Evolutionary conservation across 2,797 vertebrate species (phyloP).

Genomic region (Gallinago nigripennis): DNA sequence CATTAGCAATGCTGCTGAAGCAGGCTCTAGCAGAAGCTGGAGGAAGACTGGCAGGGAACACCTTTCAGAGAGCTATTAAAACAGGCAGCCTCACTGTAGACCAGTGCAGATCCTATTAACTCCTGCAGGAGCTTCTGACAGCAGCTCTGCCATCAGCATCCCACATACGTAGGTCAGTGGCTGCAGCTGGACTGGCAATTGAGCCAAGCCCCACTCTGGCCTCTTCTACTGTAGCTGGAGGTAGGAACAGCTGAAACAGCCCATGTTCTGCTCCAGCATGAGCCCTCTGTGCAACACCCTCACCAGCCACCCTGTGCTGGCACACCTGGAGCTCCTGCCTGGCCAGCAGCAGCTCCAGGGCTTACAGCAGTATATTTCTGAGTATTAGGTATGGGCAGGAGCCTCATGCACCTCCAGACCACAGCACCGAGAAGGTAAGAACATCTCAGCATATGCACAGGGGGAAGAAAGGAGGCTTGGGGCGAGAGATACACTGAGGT

Average conservation of each 20-base stretch:
- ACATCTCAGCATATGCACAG: rapidly evolving
- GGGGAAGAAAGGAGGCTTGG: background rate
- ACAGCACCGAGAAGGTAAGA: background rate
- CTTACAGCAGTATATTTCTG: background rate
- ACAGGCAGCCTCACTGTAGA: background rate
- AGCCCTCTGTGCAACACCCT: background rate
- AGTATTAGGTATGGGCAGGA: background rate
- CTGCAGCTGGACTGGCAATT: rapidly evolving
- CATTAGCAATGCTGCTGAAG: background rate
- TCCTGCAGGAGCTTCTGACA: background rate
- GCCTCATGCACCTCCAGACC: background rate
- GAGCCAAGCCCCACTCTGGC: rapidly evolving
- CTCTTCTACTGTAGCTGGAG: background rate
- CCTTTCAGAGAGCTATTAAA: background rate
- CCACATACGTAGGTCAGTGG: background rate
- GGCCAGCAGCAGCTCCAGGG: background rate
- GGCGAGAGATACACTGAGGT: background rate
- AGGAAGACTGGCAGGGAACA: background rate
- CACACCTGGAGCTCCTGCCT: background rate
- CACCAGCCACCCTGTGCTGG: background rate
- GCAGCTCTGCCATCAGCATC: background rate
- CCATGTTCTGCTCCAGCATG: background rate
- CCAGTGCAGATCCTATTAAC: background rate
- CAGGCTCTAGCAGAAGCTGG: background rate
- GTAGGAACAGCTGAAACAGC: background rate